Base-by-base conservation (phyloP, 2,113 vertebrate genomes). In the Mobula birostris region DNA sequence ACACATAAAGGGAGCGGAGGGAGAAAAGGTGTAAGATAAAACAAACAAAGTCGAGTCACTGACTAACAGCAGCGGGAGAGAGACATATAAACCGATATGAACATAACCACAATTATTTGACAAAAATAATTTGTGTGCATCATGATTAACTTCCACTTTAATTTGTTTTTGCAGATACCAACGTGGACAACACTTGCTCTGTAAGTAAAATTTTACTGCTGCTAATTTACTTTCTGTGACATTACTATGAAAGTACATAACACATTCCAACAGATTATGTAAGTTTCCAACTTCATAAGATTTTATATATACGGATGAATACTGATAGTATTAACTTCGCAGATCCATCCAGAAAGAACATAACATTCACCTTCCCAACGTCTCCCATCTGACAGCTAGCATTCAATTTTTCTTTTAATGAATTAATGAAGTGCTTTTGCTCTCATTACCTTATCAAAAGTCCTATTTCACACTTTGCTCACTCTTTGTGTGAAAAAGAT, bases 131-230 rank as follows among this genome's bases (percentile, higher is more conserved):
- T 66, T 32, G 58, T 88, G 14, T 66, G 17, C 17, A 6, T 66
- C n/a, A n/a, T 32, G 66, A 88, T 66, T 66, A 66, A 88, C 85
- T 63, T 87, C 9, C 61, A 88, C 29, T 83, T 83, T 8, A 83
- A 88, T 88, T 14, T 88, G 61, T 66, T 88, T n/a, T 88, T 88
- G 61, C 61, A 88, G 85, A 27, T 63, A 29, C 85, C 58, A 88
- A 66, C 14, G 7, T n/a, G 63, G 29, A 88, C 58, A 6, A 88
- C 32, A 32, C 61, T 29, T 29, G 12, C 29, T 66, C 58, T 15
- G 85, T 88, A 88, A 88, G 85, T 88, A 88, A 88, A 88, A 29
- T 11, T n/a, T 32, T 32, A 87, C 61, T 11, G 11, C 27, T 88
- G 85, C 61, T n/a, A 88, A 63, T n/a, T 88, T 61, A 56, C 24